A percentile compares a stretch with the other conserved stretches of the same genome.
phyloP scores from a whole-genome alignment of 1,140 invertebrate genomes.

The Colletes gigas region DNA sequence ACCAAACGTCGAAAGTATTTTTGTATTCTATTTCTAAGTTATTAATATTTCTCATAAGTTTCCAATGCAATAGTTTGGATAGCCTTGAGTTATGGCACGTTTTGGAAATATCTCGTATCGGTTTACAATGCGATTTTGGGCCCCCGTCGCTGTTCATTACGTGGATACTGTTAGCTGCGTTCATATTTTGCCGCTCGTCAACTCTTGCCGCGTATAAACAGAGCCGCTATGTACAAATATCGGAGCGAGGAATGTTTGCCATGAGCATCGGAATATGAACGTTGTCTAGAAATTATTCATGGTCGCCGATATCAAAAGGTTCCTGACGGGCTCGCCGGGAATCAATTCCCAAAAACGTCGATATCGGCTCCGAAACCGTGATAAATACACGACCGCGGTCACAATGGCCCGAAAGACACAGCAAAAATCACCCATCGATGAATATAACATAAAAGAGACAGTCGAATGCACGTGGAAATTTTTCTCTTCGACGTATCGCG shows the following conservation, averaged over 20 bases:
- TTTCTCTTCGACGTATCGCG: conserved; percentile 3
- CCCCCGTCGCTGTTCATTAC: no score
- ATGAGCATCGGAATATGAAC: conserved; percentile 42
- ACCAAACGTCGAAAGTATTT: no score
- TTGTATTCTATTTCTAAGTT: no score
- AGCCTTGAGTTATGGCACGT: background rate
- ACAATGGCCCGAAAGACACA: conserved; percentile 51
- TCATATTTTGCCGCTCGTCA: background rate
- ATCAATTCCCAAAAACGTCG: conserved; percentile 54
- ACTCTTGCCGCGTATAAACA: conserved; percentile 15
- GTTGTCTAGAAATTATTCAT: conserved; percentile 47
- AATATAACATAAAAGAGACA: conserved; percentile 4
- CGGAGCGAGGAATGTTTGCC: conserved; percentile 11
- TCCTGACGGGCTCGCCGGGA: conserved; percentile 17
- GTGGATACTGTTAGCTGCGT: background rate
- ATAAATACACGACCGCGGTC: conserved; percentile 37
- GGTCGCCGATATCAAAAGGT: conserved; percentile 44
- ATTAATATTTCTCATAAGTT: background rate
- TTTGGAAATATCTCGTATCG: background rate
- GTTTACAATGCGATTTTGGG: background rate
- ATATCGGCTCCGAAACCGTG: conserved; percentile 43
- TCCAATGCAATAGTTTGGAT: background rate
- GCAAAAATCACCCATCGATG: conserved; percentile 48
- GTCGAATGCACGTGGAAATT: background rate
- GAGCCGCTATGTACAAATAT: background rate